A percentile compares a stretch with the other conserved stretches of the same genome.
Conservation (phyloP, 2,888 invertebrate genomes). For the Imbricaverruca yamaguchii region DNA sequence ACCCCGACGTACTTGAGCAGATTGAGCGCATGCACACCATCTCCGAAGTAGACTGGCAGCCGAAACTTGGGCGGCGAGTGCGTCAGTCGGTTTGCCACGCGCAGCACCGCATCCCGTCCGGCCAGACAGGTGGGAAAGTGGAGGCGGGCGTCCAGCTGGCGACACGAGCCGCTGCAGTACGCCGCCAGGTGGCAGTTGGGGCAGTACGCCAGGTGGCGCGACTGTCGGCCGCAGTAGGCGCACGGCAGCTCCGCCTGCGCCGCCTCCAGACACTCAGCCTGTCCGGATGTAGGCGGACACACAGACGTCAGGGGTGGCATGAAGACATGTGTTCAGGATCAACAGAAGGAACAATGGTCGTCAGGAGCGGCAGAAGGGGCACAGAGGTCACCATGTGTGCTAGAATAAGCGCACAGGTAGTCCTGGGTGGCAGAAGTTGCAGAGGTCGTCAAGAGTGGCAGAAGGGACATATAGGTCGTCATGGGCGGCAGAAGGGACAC, state of each 20-base stretch:
- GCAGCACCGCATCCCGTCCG: slow-evolving; percentile 25
- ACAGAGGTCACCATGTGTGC: too few relatives aligned
- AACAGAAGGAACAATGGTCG: too few relatives aligned
- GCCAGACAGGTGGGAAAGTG: slow-evolving; percentile 27
- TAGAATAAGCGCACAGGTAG: too few relatives aligned
- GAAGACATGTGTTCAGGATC: too few relatives aligned
- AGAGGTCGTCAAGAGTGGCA: too few relatives aligned
- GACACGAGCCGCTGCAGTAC: slow-evolving; percentile 29
- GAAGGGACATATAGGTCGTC: too few relatives aligned
- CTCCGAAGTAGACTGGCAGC: slow-evolving; percentile 26
- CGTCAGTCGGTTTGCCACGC: not conserved
- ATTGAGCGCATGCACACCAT: slow-evolving; percentile 10
- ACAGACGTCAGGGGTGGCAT: not conserved
- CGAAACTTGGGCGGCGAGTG: not conserved
- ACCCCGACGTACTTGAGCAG: not conserved
- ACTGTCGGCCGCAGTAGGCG: slow-evolving; percentile 28
- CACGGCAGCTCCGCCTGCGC: slow-evolving; percentile 24
- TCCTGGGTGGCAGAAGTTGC: too few relatives aligned
- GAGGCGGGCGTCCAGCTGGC: slow-evolving; percentile 24
- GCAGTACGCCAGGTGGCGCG: slow-evolving; percentile 24
- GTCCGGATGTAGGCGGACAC: not conserved
- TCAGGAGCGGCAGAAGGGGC: too few relatives aligned
- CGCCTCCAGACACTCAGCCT: slow-evolving; percentile 29
- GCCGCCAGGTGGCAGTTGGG: slow-evolving; percentile 25
- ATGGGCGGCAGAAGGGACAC: too few relatives aligned